Evolutionary conservation across 1,140 invertebrate species (phyloP).

Genomic region (Trialeurodes vaporariorum): DNA sequence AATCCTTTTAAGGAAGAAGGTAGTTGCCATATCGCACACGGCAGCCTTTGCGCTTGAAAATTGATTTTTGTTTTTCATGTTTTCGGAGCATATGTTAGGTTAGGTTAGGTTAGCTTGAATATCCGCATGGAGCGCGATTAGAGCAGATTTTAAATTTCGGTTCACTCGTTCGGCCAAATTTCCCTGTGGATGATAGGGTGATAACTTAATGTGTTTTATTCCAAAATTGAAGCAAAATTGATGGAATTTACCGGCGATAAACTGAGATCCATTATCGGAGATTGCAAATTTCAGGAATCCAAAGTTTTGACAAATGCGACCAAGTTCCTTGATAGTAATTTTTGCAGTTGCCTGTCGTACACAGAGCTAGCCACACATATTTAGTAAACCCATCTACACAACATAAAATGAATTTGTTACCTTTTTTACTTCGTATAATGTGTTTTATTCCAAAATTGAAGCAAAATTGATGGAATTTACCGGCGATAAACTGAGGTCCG

Average conservation of each 20-base stretch:
- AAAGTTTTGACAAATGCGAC: background rate
- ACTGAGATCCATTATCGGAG: background rate
- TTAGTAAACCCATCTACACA: background rate
- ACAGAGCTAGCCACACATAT: background rate
- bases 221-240: background rate
- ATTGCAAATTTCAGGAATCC: background rate
- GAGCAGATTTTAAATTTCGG: background rate
- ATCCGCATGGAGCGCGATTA: too few species aligned
- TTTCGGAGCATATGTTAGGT: too few species aligned
- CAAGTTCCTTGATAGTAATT: background rate
- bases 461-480: background rate
- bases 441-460: background rate
- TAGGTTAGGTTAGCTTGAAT: too few species aligned
- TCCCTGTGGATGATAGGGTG: background rate
- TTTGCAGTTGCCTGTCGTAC: background rate
- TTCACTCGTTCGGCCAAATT: background rate
- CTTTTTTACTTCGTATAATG: too few species aligned
- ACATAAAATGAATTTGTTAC: too few species aligned
- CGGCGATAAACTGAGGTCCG: background rate
- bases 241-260: background rate
- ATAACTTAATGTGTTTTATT: background rate
- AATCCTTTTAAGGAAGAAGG: too few species aligned
- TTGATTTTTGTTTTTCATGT: too few species aligned
- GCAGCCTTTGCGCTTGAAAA: too few species aligned
- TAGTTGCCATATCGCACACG: too few species aligned